Base-by-base conservation (phyloP, 2,888 invertebrate genomes). In the Oscheius sp. region DNA sequence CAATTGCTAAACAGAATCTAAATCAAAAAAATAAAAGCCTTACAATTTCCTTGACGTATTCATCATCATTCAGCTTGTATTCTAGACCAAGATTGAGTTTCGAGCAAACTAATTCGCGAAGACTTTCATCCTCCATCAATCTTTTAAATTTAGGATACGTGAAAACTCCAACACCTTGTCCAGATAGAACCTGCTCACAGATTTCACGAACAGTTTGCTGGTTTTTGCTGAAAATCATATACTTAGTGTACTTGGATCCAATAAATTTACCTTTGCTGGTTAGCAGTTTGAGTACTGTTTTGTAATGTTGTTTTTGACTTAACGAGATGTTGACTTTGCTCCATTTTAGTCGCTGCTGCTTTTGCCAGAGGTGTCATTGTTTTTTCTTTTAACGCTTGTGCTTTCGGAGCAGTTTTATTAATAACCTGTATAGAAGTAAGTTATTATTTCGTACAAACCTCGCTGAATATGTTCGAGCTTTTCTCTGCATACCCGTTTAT, bases 121-220 rank as follows among this genome's bases (percentile, higher is more conserved):
- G 95, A 51, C 94, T 95, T 88, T 99, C 98, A 87, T 99, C 97
- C 87, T 98, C 97, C 94, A 99, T 95, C 30, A 99, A 89, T 28
- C 73, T 14, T 45, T 71, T 57, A 22, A 86, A 68, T 51, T 86
- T 86, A 1, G 86, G 83, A 20, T 95, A 89, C 86, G 96, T 95
- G 54, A 98, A 89, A 94, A 97, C 97, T 20, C 96, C 95, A 0
- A 99, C 93, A 0, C 95, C 94, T 87, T 95, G 94, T 2, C 95
- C 95, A 72, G 92, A 92, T 65, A 94, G 87, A 1, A 94, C 93
- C 87, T 81, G 80, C 32, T 86, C 86, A 54, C 86, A 86, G 26
- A 86, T 77, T 65, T 86, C 86, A 26, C 81, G 73, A n/a, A 86
- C 81, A n/a, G 71, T 71, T 49, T 82, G 82, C 54, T 86, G 86